A percentile compares a stretch with the other conserved stretches of the same genome.
Conservation (phyloP, 2,113 vertebrate genomes). For the Aspiorhynchus laticeps region DNA sequence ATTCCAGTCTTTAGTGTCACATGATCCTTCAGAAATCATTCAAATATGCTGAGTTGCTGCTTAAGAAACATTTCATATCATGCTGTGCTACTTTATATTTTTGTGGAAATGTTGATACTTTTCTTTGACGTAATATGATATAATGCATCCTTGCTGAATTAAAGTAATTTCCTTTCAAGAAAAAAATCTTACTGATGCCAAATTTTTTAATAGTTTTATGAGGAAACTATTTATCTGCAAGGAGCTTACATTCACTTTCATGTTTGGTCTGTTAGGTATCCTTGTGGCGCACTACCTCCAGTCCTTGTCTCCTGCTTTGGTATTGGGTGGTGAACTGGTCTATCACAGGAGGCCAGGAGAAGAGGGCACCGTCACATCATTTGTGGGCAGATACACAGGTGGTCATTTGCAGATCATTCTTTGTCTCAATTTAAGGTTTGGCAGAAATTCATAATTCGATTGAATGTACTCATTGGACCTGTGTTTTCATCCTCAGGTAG, state of each 20-base stretch:
- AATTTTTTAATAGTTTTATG: neutral
- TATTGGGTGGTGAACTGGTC: slow-evolving; percentile 87
- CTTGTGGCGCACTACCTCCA: slow-evolving; percentile 87
- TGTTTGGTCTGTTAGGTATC: slow-evolving; percentile 75
- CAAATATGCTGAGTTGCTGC: neutral
- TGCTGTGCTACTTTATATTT: neutral
- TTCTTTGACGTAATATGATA: too few relatives aligned
- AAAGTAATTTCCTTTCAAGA: too few relatives aligned
- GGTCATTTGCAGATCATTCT: slow-evolving; percentile 15
- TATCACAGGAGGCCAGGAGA: slow-evolving; percentile 88
- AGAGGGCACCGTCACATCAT: slow-evolving; percentile 85
- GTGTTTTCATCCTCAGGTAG: slow-evolving; percentile 69
- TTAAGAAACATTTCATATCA: neutral
- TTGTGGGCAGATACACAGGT: slow-evolving; percentile 88
- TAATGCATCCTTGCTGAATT: too few relatives aligned
- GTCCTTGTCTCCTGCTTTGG: slow-evolving; percentile 83
- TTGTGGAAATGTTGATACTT: neutral
- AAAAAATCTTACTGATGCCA: too few relatives aligned
- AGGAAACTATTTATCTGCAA: too few relatives aligned
- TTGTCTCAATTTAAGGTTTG: neutral
- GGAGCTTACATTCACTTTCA: neutral
- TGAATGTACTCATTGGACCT: neutral
- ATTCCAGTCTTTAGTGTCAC: neutral
- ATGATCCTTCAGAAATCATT: neutral
- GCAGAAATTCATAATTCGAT: neutral